Evolutionary conservation across 2,797 vertebrate species (phyloP).

Genomic region (Podarcis siculus): DNA sequence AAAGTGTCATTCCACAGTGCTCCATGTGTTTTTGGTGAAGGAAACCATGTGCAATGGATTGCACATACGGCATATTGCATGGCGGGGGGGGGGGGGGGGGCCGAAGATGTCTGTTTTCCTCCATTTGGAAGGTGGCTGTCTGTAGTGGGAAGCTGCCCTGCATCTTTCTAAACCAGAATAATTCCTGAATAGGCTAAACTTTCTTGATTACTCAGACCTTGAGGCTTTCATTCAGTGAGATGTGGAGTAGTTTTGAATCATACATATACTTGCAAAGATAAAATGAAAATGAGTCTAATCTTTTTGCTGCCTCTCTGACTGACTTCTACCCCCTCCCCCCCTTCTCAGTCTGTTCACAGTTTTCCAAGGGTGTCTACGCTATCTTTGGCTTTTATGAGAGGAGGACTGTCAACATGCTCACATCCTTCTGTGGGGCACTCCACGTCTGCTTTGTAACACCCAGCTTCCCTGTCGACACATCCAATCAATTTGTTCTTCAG

Average conservation of each 20-base stretch:
- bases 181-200: not conserved
- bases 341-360: constrained; percentile 94
- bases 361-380: constrained; percentile 98
- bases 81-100: not conserved
- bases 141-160: not conserved
- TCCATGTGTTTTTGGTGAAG: too few species aligned
- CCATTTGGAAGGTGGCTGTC: not conserved
- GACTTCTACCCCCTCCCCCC: not conserved
- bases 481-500: constrained; percentile 98
- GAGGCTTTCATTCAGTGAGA: not conserved
- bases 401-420: constrained; percentile 98
- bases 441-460: constrained; percentile 98
- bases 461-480: constrained; percentile 95
- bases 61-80: too few species aligned
- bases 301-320: not conserved
- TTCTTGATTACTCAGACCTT: not conserved
- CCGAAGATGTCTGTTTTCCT: too few species aligned
- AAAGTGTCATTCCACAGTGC: too few species aligned
- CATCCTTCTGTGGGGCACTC: constrained; percentile 96
- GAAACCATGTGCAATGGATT: too few species aligned
- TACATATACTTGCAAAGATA: rapidly evolving
- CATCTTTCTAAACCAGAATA: not conserved
- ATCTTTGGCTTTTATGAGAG: constrained; percentile 99
- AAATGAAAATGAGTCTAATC: not conserved
- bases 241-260: not conserved